Evolutionary conservation across 2,888 invertebrate genomes (phyloP), one percentile per base, ranked within the genome.

Genomic region (Aricia artaxerxes): DNA sequence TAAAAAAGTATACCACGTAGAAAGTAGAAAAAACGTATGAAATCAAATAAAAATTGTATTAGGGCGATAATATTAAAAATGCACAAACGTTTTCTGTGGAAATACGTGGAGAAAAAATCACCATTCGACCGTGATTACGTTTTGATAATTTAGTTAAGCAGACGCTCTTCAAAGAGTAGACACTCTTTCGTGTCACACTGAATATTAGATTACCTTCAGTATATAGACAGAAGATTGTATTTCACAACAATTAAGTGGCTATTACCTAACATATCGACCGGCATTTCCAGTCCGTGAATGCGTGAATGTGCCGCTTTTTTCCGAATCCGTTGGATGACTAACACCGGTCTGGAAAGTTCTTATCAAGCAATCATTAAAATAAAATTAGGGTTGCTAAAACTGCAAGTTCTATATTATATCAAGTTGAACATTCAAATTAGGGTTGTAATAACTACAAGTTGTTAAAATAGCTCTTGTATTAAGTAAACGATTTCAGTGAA

Each of bases 181-280:
- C n/a, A 72, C 4, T 31, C 1, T 31, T 64, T 31, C 24, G 24
- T 31, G 31, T 31, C 31, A n/a, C 38, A 31, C 69, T n/a, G 64
- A 9, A 16, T 64, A 69, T 35, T 72, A 24, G 4, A 57, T 16
- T 57, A 57, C 57, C 57, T 57, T 16, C 31, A 16, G 40, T 5
- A 11, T 13, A 72, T n/a, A 73, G 40, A 7, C 38, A 2, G 73
- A 72, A 16, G 0, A 7, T 40, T 40, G 40, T 40, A 75, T 75
- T 75, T 75, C 53, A 75, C 31, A 40, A 73, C 49, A 75, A 75
- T 75, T 53, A 49, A 53, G 53, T 31, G 75, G 11, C 44, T 75
- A 75, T 75, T 75, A 75, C 75, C 75, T 75, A 75, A 75, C 75
- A 24, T 75, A 75, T 75, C 75, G 75, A 75, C 75, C 75, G 75